Evolutionary conservation across 2,888 invertebrate genomes (phyloP), one percentile per base, ranked within the genome.

Genomic region (Hirtodrosophila alboralis): DNA sequence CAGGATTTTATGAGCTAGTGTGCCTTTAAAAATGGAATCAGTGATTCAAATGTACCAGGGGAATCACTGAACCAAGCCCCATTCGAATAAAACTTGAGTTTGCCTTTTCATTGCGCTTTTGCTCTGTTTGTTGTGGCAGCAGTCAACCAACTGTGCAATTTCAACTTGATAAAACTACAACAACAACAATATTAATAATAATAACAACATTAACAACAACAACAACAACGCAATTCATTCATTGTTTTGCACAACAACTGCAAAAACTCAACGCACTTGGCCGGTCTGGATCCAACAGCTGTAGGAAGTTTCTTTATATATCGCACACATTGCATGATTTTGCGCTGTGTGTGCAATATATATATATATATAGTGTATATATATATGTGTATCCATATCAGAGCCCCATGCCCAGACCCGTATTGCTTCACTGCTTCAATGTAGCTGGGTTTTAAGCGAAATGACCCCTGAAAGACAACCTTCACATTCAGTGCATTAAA

Each of bases 121-220:
- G 16, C 8, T 10, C 14, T 38, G 51, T 60, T 57, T 74, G 70
- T 62, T 67, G 64, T 62, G 60, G 65, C 59, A 58, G 65, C 65
- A 68, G 51, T 64, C 81, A 84, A 62, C 81, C 73, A 81, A 77
- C 67, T 84, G 78, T 80, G 81, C 77, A 64, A 53, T 72, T 77
- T 68, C 74, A 67, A 63, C 58, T 74, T 76, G 74, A 76, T 76
- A 76, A 23, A 76, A 75, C 58, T 62, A 31, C 58, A 62, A 36
- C 53, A 57, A 47, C 52, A 59, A 48, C 33, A 52, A 23, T 28
- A 26, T 28, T 14, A 57, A 36, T 51, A 57, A 21, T 41, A 18
- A 18, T 28, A 26, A 31, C 21, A 57, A 36, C 54, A 57, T 14
- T 43, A 48, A 21, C 13, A 26, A 41, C 9, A 48, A 44, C 43